Evolutionary conservation across 2,797 vertebrate genomes (phyloP), one percentile per base, ranked within the genome.

Genomic region (Otolemur crassicaudatus): DNA sequence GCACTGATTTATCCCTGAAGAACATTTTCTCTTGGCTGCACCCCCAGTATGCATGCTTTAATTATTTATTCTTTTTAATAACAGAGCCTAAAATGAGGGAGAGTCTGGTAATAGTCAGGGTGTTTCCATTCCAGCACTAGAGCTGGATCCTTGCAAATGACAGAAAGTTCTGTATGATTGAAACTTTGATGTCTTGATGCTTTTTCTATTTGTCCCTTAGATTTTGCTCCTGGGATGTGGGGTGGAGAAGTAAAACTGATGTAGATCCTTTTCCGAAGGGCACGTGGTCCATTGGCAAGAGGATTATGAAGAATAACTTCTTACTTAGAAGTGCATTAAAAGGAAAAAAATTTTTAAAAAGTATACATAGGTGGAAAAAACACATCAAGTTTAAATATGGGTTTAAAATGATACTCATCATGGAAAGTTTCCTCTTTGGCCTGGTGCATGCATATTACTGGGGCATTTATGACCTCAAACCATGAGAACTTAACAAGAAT

Each of bases 11-110:
- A 63, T 37, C 43, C 37, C 87, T 67, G 60, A 73, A 65, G 13
- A 95, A 69, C 5, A 53, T 53, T 87, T 90, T 7, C 8, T 27
- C 14, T 27, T 58, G 37, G 53, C 46, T 14, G 34, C n/a, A 31
- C n/a, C 29, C 31, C 56, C 31, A 73, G 2, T 6, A 49, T 23
- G 31, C 2, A 3, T 49, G n/a, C 5, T 86, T 60, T 9, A 69
- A 37, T 67, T 60, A 27, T 67, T 91, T 80, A 16, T 95, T n/a
- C 60, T 83, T 12, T 94, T 83, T 56, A 91, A 76, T 49, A 72
- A 79, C 40, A 76, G 27, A 87, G 34, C 29, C 14, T 11, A 67
- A 37, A 37, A 61, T 13, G 6, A 60, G 43, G 60, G 43, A 72
- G 65, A 85, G 9, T 60, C 61, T 84, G 29, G 34, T 27, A 43